Base-by-base conservation (phyloP, 2,797 vertebrate species). In the Pseudomugil gertrudae region DNA sequence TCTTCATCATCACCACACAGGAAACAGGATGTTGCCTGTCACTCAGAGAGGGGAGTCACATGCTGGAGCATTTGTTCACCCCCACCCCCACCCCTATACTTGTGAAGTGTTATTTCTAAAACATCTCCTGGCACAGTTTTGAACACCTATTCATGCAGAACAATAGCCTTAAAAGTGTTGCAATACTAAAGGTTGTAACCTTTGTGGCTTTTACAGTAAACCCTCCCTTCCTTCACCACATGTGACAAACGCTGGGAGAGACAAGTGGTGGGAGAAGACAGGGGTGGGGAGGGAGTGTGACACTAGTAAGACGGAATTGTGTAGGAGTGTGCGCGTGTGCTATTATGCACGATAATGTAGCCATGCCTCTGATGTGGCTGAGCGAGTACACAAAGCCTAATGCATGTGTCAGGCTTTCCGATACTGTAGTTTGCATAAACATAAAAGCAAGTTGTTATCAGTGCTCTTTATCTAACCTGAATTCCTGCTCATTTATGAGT, bases 1-100 rank as follows among this genome's bases (percentile, higher is more conserved):
- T 66, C 36, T 47, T 47, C 19, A 40, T n/a, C n/a, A n/a, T n/a
- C n/a, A n/a, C 27, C 26, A 50, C 32, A 63, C 55, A 45, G 76
- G 76, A 72, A 80, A 83, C 84, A 82, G 79, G 87, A 87, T 67
- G 85, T 68, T 69, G 23, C 57, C 63, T 58, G 77, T 75, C 69
- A 68, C 72, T 76, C 60, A 68, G 51, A 63, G 54, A 69, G 69
- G 62, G 14, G 43, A 71, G 65, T 81, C 80, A 75, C 76, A 80
- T 32, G 65, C 63, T 50, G 27, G 43, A 33, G 59, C n/a, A 0
- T 79, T 75, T 66, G 45, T 66, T 75, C 65, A 70, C 67, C 76
- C 60, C 14, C 36, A 2, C 38, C 38, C 17, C 17, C 38, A 5
- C 6, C 5, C 6, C 14, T 4, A 9, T 35, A 9, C 33, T 35